A percentile compares a stretch with the other conserved stretches of the same genome.
phyloP scores from a whole-genome alignment of 1,140 invertebrate species.

The Seison nebaliae region DNA sequence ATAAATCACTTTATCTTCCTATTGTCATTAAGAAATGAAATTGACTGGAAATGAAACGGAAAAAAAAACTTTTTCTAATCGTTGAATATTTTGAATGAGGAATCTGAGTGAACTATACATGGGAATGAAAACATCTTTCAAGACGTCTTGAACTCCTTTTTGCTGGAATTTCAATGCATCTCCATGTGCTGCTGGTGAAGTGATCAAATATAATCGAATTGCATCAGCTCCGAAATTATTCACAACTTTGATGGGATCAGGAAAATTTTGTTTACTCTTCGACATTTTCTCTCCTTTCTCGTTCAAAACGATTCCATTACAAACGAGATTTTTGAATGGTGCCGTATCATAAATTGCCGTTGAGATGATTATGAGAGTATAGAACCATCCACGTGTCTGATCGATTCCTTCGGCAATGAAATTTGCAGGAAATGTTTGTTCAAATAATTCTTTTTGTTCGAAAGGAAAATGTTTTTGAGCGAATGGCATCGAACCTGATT shows the following conservation, averaged over 20 bases:
- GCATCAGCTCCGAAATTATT: slow-evolving; percentile 87
- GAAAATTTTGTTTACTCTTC: slow-evolving; percentile 93
- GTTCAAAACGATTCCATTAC: slow-evolving; percentile 73
- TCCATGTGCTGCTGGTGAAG: slow-evolving; percentile 83
- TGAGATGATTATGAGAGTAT: slow-evolving; percentile 76
- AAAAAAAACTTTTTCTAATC: slow-evolving; percentile 40
- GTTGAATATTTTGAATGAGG: slow-evolving; percentile 64
- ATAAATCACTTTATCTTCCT: too few relatives aligned
- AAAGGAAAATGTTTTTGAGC: slow-evolving; percentile 79
- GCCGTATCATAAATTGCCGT: slow-evolving; percentile 82
- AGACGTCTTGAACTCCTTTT: slow-evolving; percentile 71
- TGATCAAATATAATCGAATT: slow-evolving; percentile 60
- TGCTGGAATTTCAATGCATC: slow-evolving; percentile 89
- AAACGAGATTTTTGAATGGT: slow-evolving; percentile 88
- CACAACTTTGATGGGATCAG: slow-evolving; percentile 69
- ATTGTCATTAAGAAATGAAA: background rate
- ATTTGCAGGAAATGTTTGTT: slow-evolving; percentile 83
- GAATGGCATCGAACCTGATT: slow-evolving; percentile 95
- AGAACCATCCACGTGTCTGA: slow-evolving; percentile 83
- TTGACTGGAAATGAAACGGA: background rate
- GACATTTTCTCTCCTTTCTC: slow-evolving; percentile 88
- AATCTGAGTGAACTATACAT: slow-evolving; percentile 97
- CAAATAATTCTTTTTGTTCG: slow-evolving; percentile 64
- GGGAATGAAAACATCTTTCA: slow-evolving; percentile 89
- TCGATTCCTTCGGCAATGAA: slow-evolving; percentile 98